Base-by-base conservation (phyloP, 1,140 invertebrate genomes). In the Drosophila miranda region DNA sequence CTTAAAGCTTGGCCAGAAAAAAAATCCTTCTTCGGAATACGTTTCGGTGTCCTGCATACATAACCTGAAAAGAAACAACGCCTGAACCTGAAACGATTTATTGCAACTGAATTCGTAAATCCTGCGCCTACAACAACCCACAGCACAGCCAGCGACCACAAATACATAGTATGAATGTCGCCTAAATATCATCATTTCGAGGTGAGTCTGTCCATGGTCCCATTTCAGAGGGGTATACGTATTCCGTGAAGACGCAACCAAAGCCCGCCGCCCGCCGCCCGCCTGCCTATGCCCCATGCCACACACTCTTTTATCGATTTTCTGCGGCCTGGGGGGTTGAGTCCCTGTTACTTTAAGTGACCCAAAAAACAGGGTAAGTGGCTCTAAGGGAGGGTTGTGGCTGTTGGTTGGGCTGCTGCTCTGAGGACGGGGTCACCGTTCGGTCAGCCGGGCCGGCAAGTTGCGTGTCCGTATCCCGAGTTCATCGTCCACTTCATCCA, bases 111-210 rank as follows among this genome's bases (percentile, higher is more conserved):
- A 52, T 52, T 46, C 16, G 16, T 41, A 21, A 14, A 48, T 55
- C 41, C 60, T 46, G 55, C 42, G 44, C 38, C 42, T 13, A 62
- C 44, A 38, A 70, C 53, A 51, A 21, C 63, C 21, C 60, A 48
- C 50, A 57, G 30, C 52, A 55, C 30, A 58, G 48, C 43, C 19
- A 68, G 38, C 62, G 66, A 68, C 62, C 38, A 68, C 26, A 68
- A 68, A 77, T 73, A 80, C 49, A 91, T 92, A 93, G 92, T 93
- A 93, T 94, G 93, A 93, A 92, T 93, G 94, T 94, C 93, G 94
- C 93, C 94, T 94, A 94, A 94, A 93, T 93, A 93, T 92, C 94
- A 95, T 92, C 93, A 94, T 83, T 92, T 94, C 92, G 94, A 95
- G 94, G 95, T 95, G 93, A 93, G 92, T 80, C 3, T 48, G 48